Base-by-base conservation (phyloP, 2,113 vertebrate species). In the Propithecus coquereli region DNA sequence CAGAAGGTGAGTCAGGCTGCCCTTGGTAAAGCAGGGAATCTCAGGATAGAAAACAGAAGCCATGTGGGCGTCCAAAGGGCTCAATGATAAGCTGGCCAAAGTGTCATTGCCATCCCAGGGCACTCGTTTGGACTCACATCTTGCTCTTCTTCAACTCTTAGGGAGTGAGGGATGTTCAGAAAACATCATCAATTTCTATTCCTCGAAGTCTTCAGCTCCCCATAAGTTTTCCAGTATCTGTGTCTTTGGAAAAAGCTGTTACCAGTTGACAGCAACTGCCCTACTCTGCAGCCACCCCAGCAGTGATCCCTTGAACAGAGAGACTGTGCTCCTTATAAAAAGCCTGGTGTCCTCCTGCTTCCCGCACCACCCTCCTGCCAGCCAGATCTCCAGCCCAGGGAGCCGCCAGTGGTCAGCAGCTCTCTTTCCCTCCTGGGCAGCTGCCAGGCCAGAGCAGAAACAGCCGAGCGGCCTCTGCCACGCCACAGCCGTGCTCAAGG, bases 391-490 rank as follows among this genome's bases (percentile, higher is more conserved):
- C 50, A 7, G 3, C 8, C 30, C 6, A 17, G 6, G 8, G 12
- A 18, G 57, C 27, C 82, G 11, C 3, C 9, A 3, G 18, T 25
- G 27, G 5, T 0, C n/a, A 9, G 12, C 27, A 12, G 37, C 13
- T 34, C 40, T 22, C 68, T 10, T 4, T 27, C 20, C 25, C 71
- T 1, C 3, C 34, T 0, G 6, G 32, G 37, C 52, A 30, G 59
- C 50, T 27, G 5, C 40, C 45, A 14, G 59, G 37, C 37, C 61
- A 1, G 3, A 13, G 57, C 45, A 32, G 61, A 66, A 65, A 1
- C 2, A 32, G n/a, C 1, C 0, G 8, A 3, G 1, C 27, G 13
- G 4, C 37, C 54, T 40, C 13, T 13, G 16, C 66, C 4, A 0
- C 4, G 10, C 61, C 43, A 6, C 25, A 17, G 17, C 45, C 16